phyloP scores from a whole-genome alignment of 2,113 vertebrate species.

The Pterophyllum scalare region DNA sequence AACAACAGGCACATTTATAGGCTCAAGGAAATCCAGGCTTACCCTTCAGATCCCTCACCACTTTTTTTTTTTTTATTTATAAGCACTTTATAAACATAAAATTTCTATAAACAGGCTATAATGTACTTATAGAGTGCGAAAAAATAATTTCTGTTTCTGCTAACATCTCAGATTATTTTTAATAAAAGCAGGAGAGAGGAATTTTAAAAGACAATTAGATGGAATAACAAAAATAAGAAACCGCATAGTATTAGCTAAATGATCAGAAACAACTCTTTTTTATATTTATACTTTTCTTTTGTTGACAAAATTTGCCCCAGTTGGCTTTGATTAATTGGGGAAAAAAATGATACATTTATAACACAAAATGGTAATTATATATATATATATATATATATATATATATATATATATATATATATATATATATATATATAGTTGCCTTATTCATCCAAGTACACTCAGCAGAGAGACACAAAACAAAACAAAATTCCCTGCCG shows the following conservation, averaged over 20 bases:
- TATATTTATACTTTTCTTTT: too few species aligned
- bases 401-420: too few species aligned
- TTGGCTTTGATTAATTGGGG: not conserved
- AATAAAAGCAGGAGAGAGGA: not conserved
- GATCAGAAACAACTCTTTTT: too few species aligned
- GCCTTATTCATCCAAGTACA: fast-evolving
- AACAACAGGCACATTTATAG: too few species aligned
- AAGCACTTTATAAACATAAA: too few species aligned
- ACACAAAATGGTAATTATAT: not conserved
- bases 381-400: too few species aligned
- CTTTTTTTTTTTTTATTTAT: too few species aligned
- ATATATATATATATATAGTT: too few species aligned
- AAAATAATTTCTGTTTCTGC: not conserved
- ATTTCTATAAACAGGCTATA: not conserved
- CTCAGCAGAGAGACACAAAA: not conserved
- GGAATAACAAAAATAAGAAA: not conserved
- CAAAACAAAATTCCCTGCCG: not conserved
- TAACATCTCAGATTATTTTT: not conserved
- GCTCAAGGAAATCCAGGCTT: too few species aligned
- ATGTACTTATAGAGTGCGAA: not conserved
- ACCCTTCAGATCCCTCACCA: too few species aligned
- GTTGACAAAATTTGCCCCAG: fast-evolving
- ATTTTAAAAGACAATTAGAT: not conserved
- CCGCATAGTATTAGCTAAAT: not conserved
- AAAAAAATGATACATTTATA: not conserved